phyloP scores from a whole-genome alignment of 2,888 invertebrate genomes.

The Encarsia formosa region DNA sequence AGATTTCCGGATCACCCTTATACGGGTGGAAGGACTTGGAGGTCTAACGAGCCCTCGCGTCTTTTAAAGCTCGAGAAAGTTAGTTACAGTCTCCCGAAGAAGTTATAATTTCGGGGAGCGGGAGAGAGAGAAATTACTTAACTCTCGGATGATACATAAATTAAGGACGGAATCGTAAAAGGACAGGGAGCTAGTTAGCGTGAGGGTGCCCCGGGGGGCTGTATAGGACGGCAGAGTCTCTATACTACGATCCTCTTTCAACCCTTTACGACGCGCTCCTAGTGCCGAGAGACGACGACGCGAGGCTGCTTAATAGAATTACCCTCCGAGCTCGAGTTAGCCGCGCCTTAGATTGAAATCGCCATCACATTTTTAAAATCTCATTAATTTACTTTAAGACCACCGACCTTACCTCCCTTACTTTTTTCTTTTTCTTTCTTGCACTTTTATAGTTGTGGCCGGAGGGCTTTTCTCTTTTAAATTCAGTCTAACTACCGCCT shows the following conservation, averaged over 20 bases:
- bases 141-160: constrained; percentile 53
- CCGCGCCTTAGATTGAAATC: constrained; percentile 47
- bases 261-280: constrained; percentile 47
- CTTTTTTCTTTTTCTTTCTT: background rate
- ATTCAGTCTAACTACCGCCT: background rate
- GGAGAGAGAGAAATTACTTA: constrained; percentile 49
- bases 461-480: no score
- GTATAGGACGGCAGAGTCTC: constrained; percentile 36
- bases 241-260: constrained; percentile 32
- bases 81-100: no score
- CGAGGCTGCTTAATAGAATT: constrained; percentile 52
- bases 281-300: no score
- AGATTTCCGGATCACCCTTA: no score
- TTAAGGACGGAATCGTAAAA: constrained; percentile 51
- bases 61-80: no score
- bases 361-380: constrained; percentile 46
- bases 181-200: constrained; percentile 51
- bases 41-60: no score
- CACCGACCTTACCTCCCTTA: background rate
- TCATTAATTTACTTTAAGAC: constrained; percentile 36
- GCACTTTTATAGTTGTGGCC: background rate
- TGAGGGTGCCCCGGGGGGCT: constrained; percentile 52
- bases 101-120: no score
- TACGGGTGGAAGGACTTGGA: no score
- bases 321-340: constrained; percentile 47